Evolutionary conservation across 2,888 invertebrate species (phyloP), one percentile per base, ranked within the genome.

Genomic region (Cryptops parisi): DNA sequence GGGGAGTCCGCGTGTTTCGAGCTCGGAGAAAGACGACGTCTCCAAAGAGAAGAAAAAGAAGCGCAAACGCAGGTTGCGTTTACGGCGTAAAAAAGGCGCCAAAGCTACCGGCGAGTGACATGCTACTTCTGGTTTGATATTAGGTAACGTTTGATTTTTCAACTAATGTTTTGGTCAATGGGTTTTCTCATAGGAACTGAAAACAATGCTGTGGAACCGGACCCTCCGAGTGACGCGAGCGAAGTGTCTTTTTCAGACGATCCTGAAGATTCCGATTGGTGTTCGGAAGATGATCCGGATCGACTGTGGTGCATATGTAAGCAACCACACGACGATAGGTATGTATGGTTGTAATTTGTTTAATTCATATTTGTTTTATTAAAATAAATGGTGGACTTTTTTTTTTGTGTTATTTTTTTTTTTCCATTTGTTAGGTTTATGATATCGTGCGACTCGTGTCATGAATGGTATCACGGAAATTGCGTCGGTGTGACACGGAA

Each of bases 381-480:
- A n/a, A n/a, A n/a, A n/a, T n/a, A n/a, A n/a, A n/a, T n/a, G n/a
- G n/a, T n/a, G 43, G 19, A 41, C 5, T 41, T 41, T 41, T 9
- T 6, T 5, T 41, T 12, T 41, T 17, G 19, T 41, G 19, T 21
- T n/a, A 21, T 12, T 12, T 6, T 19, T 12, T 41, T 21, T 41
- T 21, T 41, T 41, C 17, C 12, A 6, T 12, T 41, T 41, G 9
- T 17, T 58, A 68, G 91, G 52, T 94, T 96, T 67, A 96, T 96
- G 94, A 94, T 94, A 63, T 90, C 90, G 68, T 96, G 96, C 68
- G 94, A 96, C 69, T 78, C 79, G 15, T 96, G 94, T 67, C 87
- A 90, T 67, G 91, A 94, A 66, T 96, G 94, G 94, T 96, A 89
- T 68, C 94, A 96, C 67, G 94, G 94, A n/a, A 87, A 85, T 65